phyloP scores from a whole-genome alignment of 2,797 vertebrate genomes.

The Clarias fuscus region DNA sequence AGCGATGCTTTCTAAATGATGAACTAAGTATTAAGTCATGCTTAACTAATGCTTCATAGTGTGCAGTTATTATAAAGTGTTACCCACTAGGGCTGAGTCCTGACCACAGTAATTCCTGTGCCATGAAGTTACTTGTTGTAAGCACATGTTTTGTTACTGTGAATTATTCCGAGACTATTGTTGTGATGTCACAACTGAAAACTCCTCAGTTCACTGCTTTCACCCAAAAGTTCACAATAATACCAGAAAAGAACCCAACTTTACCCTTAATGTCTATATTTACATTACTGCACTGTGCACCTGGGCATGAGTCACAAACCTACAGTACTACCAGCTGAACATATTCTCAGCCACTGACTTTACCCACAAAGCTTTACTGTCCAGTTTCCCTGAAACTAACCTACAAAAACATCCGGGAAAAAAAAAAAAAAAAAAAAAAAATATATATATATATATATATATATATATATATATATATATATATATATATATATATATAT shows the following conservation, averaged over 20 bases:
- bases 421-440: neutral
- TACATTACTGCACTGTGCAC: no score
- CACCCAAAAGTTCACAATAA: no score
- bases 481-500: neutral
- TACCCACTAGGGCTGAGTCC: no score
- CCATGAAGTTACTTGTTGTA: neutral
- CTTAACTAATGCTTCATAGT: no score
- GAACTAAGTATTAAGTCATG: no score
- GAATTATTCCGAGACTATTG: no score
- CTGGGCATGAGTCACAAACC: no score
- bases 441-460: neutral
- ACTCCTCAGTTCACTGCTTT: neutral
- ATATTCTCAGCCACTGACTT: neutral
- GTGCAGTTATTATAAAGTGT: no score
- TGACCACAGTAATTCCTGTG: no score
- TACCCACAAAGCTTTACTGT: neutral
- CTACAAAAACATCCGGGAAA: neutral
- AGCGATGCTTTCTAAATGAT: no score
- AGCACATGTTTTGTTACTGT: neutral
- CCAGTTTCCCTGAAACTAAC: neutral
- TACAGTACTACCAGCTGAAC: neutral
- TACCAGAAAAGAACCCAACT: neutral
- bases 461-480: neutral
- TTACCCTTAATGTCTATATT: neutral
- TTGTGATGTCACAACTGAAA: neutral